Conservation (phyloP, 2,113 vertebrate species). For the Nymphicus hollandicus region DNA sequence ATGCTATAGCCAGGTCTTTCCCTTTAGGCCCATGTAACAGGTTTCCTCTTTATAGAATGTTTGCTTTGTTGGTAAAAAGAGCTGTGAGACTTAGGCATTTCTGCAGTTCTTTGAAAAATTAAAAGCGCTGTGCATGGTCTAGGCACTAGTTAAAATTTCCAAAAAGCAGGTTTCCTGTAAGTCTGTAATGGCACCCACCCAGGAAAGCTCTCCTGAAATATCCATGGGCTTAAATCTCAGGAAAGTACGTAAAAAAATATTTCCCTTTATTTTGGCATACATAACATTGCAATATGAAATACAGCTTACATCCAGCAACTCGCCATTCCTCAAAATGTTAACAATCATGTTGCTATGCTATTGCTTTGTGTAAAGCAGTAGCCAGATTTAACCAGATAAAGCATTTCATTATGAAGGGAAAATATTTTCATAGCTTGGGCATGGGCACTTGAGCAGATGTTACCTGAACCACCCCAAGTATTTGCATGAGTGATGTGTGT, state of each 20-base stretch:
- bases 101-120: neutral
- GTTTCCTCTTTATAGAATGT: neutral
- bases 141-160: neutral
- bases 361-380: neutral
- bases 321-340: neutral
- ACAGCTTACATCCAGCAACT: neutral
- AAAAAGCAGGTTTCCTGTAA: neutral
- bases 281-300: neutral
- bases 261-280: neutral
- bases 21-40: neutral
- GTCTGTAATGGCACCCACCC: neutral
- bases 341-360: neutral
- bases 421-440: neutral
- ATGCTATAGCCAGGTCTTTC: neutral
- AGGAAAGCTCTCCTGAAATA: neutral
- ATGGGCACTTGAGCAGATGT: neutral
- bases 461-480: neutral
- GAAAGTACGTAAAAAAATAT: neutral
- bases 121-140: neutral
- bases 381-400: neutral
- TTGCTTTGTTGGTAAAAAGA: neutral
- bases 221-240: neutral
- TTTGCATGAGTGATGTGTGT: accelerated
- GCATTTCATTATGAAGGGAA: neutral
- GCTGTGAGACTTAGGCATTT: neutral